Base-by-base conservation (phyloP, 2,888 invertebrate genomes). In the Griposia aprilina region DNA sequence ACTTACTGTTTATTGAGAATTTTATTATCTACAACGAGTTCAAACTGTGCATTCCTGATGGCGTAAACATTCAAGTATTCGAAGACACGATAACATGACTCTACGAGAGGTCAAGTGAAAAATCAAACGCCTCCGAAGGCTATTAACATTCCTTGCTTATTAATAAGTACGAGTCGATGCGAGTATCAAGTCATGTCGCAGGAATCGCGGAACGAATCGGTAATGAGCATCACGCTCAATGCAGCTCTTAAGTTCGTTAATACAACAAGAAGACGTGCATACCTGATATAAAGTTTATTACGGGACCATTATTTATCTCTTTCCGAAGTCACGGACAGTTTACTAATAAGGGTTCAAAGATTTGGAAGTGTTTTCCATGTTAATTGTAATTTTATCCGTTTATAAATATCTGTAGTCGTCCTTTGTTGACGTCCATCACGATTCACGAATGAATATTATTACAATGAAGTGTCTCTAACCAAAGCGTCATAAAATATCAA, bases 81-180 rank as follows among this genome's bases (percentile, higher is more conserved):
- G 90, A 90, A 91, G 89, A 90, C 90, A 90, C 89, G 91, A 89
- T 90, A 90, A 89, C 87, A 89, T 84, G 87, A 89, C 88, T 89
- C 82, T 86, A 90, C 84, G 85, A 90, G 90, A 93, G 93, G 93
- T 93, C 92, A 93, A 92, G 90, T 90, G 89, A 93, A 94, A 93
- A 93, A 92, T 90, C 90, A 90, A 91, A 92, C 91, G 89, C 91
- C 90, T 92, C 86, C 84, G 89, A 90, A 90, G 90, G 92, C 90
- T 91, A 92, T 92, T 92, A 92, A 94, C 92, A 94, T 94, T 94
- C 93, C 89, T 91, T 88, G 89, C 91, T 91, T 91, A 93, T 93
- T 92, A 92, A 91, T 91, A 93, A 92, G 90, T 91, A 90, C 87
- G 82, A 79, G 87, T 87, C 84, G 84, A 82, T 78, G 83, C 77